phyloP scores from a whole-genome alignment of 2,113 vertebrate genomes.

The Mesocricetus auratus region DNA sequence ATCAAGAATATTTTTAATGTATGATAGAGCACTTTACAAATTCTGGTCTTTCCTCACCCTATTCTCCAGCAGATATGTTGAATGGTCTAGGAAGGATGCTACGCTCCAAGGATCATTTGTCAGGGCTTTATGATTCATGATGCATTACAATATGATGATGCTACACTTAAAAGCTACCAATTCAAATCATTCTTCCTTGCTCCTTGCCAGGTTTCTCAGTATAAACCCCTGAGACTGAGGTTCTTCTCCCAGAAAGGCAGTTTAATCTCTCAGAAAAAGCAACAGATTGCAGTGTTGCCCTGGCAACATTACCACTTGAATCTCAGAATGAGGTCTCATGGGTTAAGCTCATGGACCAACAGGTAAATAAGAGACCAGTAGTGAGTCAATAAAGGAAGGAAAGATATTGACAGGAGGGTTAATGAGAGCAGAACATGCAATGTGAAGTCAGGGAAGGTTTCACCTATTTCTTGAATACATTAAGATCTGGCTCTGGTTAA shows the following conservation, averaged over 20 bases:
- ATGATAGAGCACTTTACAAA: neutral
- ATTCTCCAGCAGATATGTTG: neutral
- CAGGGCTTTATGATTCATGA: too few species aligned
- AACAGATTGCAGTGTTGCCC: neutral
- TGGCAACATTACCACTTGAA: neutral
- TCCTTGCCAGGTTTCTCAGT: neutral
- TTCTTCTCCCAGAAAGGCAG: neutral
- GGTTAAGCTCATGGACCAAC: neutral
- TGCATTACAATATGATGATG: neutral
- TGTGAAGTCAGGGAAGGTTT: neutral
- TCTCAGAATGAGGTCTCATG: neutral
- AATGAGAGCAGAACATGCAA: neutral
- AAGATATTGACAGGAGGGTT: neutral
- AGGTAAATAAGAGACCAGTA: neutral
- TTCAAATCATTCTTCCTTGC: constrained; percentile 5
- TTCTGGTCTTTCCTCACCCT: neutral
- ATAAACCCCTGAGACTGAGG: neutral
- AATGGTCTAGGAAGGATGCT: neutral
- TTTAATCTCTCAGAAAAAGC: constrained; percentile 5
- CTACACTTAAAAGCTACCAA: neutral
- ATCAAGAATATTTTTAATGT: neutral
- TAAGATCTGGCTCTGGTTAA: neutral
- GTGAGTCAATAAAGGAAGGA: neutral
- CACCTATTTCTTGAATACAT: neutral
- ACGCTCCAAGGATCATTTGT: neutral